Evolutionary conservation across 2,113 vertebrate genomes (phyloP).

Genomic region (Mesoclemmys tuberculata): DNA sequence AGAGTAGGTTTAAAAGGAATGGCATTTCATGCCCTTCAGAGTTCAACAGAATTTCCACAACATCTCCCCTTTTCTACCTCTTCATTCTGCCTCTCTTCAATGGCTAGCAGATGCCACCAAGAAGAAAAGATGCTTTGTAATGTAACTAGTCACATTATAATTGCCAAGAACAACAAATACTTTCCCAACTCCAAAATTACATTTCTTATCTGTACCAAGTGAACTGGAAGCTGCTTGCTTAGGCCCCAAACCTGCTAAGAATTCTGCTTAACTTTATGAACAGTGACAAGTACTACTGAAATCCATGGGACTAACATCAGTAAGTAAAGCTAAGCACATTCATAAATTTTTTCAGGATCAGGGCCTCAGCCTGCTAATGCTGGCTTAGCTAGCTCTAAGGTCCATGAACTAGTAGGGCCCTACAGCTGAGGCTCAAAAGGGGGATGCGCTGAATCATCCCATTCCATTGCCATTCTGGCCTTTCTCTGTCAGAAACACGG

Average conservation of each 20-base stretch:
- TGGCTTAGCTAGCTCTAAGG: neutral
- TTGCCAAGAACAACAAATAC: no score
- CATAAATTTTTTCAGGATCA: neutral
- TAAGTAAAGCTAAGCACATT: neutral
- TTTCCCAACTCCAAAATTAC: neutral
- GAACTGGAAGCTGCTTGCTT: neutral
- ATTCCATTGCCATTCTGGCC: neutral
- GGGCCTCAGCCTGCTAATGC: neutral
- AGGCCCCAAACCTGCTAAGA: neutral
- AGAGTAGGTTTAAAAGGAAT: neutral
- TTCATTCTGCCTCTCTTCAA: neutral
- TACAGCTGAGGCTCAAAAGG: neutral
- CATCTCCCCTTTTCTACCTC: neutral
- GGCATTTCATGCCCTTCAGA: neutral
- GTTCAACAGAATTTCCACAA: neutral
- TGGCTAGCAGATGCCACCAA: neutral
- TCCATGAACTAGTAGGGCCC: neutral
- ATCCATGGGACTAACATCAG: no score
- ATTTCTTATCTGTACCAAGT: neutral
- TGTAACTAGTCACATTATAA: neutral
- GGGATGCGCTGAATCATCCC: neutral
- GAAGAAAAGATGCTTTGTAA: neutral
- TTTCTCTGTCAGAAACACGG: neutral
- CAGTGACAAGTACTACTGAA: neutral
- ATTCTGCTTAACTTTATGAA: neutral